A percentile compares a stretch with the other conserved stretches of the same genome.
Conservation (phyloP, 2,113 vertebrate species). For the Macrotis lagotis region DNA sequence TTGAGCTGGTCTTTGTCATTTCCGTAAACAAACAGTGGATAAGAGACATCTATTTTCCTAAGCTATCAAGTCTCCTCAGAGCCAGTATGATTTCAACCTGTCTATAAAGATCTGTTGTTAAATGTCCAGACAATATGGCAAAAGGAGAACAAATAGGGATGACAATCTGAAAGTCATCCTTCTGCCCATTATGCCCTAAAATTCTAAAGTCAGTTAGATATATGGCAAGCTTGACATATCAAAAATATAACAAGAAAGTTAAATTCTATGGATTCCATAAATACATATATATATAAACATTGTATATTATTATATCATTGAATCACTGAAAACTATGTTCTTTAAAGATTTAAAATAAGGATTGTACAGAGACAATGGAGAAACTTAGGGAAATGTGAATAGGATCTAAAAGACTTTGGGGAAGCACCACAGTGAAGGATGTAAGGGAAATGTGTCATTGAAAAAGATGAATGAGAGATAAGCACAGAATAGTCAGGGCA, state of each 20-base stretch:
- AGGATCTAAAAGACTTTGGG: not conserved
- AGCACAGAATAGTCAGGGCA: not conserved
- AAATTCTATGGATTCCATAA: not conserved
- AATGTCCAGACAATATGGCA: not conserved
- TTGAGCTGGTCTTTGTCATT: not conserved
- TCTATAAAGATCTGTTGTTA: not conserved
- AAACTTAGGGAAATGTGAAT: no score
- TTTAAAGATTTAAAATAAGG: no score
- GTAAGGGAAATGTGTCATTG: no score
- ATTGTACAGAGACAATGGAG: no score
- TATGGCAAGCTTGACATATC: no score
- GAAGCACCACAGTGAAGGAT: not conserved
- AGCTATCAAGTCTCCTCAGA: not conserved
- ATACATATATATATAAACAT: not conserved
- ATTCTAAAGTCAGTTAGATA: not conserved
- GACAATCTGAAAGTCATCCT: slow-evolving; percentile 5
- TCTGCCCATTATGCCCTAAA: not conserved
- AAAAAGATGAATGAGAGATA: not conserved
- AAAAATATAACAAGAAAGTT: not conserved
- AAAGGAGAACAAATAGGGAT: not conserved
- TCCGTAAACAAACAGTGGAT: not conserved
- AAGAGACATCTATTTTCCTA: not conserved
- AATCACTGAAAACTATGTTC: no score
- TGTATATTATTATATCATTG: no score
- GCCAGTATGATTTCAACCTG: not conserved